Percentiles rank a stretch among this genome's conserved stretches.
phyloP scores from a whole-genome alignment of 2,797 vertebrate genomes.

The Takifugu rubripes region DNA sequence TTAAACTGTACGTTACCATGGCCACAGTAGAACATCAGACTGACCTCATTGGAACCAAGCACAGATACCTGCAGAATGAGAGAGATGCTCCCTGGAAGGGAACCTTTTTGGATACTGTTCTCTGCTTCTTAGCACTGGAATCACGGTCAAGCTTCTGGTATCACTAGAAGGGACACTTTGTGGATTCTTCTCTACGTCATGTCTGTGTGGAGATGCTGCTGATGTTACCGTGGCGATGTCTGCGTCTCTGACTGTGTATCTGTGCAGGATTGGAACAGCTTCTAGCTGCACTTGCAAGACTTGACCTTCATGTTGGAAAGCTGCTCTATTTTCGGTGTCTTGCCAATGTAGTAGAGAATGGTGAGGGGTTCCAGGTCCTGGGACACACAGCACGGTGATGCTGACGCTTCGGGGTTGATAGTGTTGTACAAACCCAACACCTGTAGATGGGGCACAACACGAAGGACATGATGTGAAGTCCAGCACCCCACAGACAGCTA shows the following conservation, averaged over 20 bases:
- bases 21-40: too few relatives aligned
- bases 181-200: conserved; percentile 16
- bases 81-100: too few relatives aligned
- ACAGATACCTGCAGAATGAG: too few relatives aligned
- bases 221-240: not conserved
- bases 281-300: conserved; percentile 80
- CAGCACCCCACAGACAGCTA: too few relatives aligned
- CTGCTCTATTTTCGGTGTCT: conserved; percentile 79
- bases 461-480: not conserved
- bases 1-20: too few relatives aligned
- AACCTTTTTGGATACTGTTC: too few relatives aligned
- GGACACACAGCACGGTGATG: conserved; percentile 81
- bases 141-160: conserved; percentile 19
- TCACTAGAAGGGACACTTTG: not conserved
- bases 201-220: conserved; percentile 9
- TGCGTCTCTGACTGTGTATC: too few relatives aligned
- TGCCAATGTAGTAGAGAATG: conserved; percentile 81
- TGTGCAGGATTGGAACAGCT: too few relatives aligned
- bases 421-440: conserved; percentile 83
- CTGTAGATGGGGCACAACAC: conserved; percentile 39
- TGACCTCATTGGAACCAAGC: too few relatives aligned
- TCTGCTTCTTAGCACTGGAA: conserved; percentile 11
- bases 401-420: conserved; percentile 81
- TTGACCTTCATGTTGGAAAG: conserved; percentile 85
- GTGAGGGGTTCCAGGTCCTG: conserved; percentile 84